Percentiles rank a stretch among this genome's conserved stretches.
phyloP scores from a whole-genome alignment of 2,888 invertebrate genomes.

The Dromius quadrimaculatus region DNA sequence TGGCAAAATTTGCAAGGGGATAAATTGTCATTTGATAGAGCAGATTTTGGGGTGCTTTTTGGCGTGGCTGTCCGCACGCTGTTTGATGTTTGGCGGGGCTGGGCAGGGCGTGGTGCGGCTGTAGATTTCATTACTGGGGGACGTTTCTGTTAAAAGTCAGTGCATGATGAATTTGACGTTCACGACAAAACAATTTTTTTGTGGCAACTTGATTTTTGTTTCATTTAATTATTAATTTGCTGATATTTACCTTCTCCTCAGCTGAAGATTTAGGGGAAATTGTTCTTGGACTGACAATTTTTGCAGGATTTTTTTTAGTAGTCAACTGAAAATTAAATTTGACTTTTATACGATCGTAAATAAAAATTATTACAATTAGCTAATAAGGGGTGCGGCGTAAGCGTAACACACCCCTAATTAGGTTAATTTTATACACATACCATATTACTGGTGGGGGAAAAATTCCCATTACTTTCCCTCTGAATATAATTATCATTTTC shows the following conservation, averaged over 20 bases:
- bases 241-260: neutral
- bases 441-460: too few relatives aligned
- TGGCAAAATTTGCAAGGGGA: slow-evolving; percentile 80
- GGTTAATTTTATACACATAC: too few relatives aligned
- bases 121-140: neutral
- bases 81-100: slow-evolving; percentile 30
- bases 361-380: too few relatives aligned
- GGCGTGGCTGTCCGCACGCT: slow-evolving; percentile 60
- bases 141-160: neutral
- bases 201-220: neutral
- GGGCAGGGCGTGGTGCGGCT: neutral
- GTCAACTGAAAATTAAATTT: too few relatives aligned
- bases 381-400: too few relatives aligned
- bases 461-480: slow-evolving; percentile 50
- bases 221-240: neutral
- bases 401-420: too few relatives aligned
- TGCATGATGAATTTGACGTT: slow-evolving; percentile 24
- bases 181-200: neutral
- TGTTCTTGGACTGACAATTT: slow-evolving; percentile 21
- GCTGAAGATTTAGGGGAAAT: neutral
- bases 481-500: slow-evolving; percentile 36
- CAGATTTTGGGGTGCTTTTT: slow-evolving; percentile 56
- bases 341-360: too few relatives aligned
- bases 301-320: too few relatives aligned
- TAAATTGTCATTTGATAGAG: slow-evolving; percentile 64